Base-by-base conservation (phyloP, 2,888 invertebrate species). In the Campopleginae sp. region DNA sequence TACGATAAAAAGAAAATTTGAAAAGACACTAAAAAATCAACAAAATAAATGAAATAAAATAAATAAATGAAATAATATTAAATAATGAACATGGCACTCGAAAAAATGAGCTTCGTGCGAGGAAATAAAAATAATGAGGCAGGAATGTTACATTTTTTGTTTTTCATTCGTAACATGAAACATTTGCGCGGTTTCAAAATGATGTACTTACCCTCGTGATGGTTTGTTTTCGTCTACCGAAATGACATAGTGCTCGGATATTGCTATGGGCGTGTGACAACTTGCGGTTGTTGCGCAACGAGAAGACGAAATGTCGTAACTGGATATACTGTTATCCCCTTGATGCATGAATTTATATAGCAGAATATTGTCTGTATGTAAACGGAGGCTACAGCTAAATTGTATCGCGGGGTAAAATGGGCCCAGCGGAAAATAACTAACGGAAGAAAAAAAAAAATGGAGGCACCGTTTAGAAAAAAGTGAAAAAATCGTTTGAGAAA, bases 221-320 rank as follows among this genome's bases (percentile, higher is more conserved):
- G 46, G 44, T 48, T n/a, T 17, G 17, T 54, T 31, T 58, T 31
- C 46, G 58, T 61, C 14, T 54, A 33, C 33, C 27, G 38, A 80
- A 80, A 66, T 54, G 74, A 80, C 74, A 75, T 38, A 63, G 44
- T 61, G 71, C 38, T 42, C 66, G 80, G 54, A 68, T 68, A 80
- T 80, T 74, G 66, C 74, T 66, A 80, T 58, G 46, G 66, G 46
- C 74, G 74, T 38, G 80, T 80, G 74, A 74, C 80, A 80, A 80
- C 80, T 66, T 74, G 65, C 66, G 80, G 74, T 72, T 58, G 42
- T 19, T 54, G 66, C 54, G 80, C 54, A 68, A 75, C 44, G 65
- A 80, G 74, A 74, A 74, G 80, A 74, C 65, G 80, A 75, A 80
- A 80, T 74, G 74, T 80, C 48, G 42, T 17, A 58, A 68, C 42